Conservation (phyloP, 2,113 vertebrate genomes). For the Lophochroa leadbeateri region DNA sequence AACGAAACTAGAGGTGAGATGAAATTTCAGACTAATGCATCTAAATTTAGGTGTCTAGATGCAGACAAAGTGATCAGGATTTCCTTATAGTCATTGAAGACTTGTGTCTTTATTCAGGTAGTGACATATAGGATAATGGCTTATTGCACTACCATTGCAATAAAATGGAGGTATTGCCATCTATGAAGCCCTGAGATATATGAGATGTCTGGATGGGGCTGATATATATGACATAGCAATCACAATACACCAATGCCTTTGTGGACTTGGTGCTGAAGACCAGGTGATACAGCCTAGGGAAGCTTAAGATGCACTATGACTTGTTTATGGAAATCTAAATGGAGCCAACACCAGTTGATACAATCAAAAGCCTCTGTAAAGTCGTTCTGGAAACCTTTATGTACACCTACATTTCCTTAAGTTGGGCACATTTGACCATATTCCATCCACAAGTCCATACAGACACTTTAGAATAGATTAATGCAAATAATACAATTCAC, state of each 20-base stretch:
- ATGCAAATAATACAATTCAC: background rate
- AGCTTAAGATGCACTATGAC: background rate
- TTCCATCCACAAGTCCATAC: background rate
- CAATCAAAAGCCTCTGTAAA: background rate
- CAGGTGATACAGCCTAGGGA: background rate
- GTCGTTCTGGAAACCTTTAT: background rate
- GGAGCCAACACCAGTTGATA: background rate
- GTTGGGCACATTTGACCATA: background rate
- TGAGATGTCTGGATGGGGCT: background rate
- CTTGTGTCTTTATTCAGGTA: background rate
- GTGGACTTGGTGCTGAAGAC: background rate
- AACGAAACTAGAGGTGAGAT: background rate
- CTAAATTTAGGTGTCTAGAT: background rate
- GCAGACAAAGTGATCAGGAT: background rate
- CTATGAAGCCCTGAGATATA: background rate
- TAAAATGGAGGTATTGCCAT: background rate
- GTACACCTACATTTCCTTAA: background rate
- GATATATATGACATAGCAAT: background rate
- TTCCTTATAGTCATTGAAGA: background rate
- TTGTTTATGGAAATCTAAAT: background rate
- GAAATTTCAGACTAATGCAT: background rate
- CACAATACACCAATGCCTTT: fast-evolving
- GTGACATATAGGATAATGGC: background rate
- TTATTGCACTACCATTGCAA: background rate
- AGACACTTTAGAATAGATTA: background rate